Conservation (phyloP, 1,140 invertebrate genomes). For the Macrosteles quadrilineatus region DNA sequence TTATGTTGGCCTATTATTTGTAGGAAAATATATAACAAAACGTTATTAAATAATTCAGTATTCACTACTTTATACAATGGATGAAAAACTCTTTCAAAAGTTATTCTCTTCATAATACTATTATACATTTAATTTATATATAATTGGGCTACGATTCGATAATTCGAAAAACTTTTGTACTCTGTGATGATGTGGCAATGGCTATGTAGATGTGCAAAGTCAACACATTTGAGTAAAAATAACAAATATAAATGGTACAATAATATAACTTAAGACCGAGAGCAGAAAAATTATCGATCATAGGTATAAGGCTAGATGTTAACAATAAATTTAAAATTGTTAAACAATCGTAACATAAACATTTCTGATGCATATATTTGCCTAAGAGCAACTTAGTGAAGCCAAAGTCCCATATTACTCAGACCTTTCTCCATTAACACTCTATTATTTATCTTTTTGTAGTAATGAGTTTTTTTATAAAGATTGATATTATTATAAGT, state of each 20-base stretch:
- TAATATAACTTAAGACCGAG: no score
- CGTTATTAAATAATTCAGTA: not conserved
- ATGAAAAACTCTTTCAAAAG: slow-evolving; percentile 9
- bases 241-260: no score
- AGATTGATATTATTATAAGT: no score
- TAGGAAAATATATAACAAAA: slow-evolving; percentile 10
- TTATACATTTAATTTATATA: slow-evolving; percentile 22
- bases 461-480: no score
- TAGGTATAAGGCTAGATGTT: not conserved
- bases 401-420: not conserved
- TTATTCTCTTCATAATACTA: slow-evolving; percentile 21
- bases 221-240: not conserved
- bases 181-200: slow-evolving; percentile 20
- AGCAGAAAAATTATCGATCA: not conserved
- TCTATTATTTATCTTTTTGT: no score
- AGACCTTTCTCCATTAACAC: not conserved
- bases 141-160: slow-evolving; percentile 21
- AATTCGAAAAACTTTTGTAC: slow-evolving; percentile 28
- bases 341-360: not conserved
- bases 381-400: slow-evolving; percentile 8
- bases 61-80: not conserved
- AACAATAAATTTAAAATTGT: not conserved
- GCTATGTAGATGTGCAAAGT: slow-evolving; percentile 27
- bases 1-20: not conserved
- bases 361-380: not conserved